Percentiles rank a stretch among this genome's conserved stretches.
These are phyloP conservation scores for Dryobates pubescens DNA, from an alignment of 2,797 vertebrate genomes.

Conservation along the genomic window DNA sequence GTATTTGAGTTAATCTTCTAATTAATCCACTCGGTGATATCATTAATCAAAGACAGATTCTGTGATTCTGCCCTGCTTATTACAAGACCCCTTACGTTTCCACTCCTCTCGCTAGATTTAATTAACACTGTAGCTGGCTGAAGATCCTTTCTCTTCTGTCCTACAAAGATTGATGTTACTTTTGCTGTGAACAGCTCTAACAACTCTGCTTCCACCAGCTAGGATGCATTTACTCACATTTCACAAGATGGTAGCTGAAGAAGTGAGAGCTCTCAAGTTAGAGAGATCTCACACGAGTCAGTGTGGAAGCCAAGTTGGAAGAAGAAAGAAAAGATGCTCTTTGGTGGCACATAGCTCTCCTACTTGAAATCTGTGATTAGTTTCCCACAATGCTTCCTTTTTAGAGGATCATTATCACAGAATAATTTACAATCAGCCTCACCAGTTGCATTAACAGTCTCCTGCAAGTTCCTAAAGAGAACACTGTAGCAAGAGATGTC, in stretches of 20 bases:
- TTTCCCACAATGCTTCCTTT: constrained; percentile 17
- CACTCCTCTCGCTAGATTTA: constrained; percentile 39
- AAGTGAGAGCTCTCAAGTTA: background rate
- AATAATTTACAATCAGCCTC: constrained; percentile 35
- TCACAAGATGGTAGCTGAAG: background rate
- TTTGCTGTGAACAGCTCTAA: constrained; percentile 14
- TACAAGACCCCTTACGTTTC: constrained; percentile 29
- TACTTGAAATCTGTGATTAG: constrained; percentile 4
- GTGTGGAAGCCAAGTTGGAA: background rate
- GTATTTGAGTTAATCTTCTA: constrained; percentile 50
- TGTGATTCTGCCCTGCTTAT: constrained; percentile 42
- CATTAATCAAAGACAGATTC: constrained; percentile 58
- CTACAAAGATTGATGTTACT: background rate
- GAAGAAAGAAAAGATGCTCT: background rate
- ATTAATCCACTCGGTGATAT: constrained; percentile 64
- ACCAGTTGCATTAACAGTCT: constrained; percentile 1
- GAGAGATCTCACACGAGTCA: background rate
- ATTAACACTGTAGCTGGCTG: constrained; percentile 33
- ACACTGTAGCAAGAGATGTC: constrained; percentile 27
- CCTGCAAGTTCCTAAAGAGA: constrained; percentile 50
- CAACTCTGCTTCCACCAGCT: background rate
- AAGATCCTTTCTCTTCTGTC: background rate
- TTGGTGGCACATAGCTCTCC: background rate
- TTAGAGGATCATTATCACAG: constrained; percentile 17
- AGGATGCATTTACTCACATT: background rate